These are phyloP conservation scores for Nannospalax galili DNA, from an alignment of 2,113 vertebrate species.

Conservation along the genomic window DNA sequence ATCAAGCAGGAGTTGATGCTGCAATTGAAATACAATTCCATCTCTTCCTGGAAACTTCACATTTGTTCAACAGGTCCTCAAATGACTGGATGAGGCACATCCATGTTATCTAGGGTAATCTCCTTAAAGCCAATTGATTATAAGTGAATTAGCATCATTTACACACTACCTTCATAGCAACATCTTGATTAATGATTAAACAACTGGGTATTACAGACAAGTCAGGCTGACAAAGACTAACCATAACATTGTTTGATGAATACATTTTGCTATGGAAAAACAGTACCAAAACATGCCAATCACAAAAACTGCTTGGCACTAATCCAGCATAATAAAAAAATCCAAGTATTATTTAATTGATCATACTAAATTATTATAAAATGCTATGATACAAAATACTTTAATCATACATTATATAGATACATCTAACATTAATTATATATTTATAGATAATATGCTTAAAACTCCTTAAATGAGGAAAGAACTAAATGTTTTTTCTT, in stretches of 20 bases:
- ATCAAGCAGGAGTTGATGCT: not conserved
- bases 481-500: not conserved
- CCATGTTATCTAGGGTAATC: not conserved
- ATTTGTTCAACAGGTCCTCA: not conserved
- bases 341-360: not conserved
- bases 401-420: not conserved
- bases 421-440: not conserved
- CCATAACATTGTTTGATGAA: not conserved
- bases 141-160: not conserved
- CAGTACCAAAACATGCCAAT: not conserved
- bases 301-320: not conserved
- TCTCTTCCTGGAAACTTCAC: not conserved
- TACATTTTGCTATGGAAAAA: not conserved
- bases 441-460: not conserved
- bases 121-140: not conserved
- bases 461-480: not conserved
- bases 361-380: slow-evolving; percentile 23
- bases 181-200: not conserved
- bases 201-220: not conserved
- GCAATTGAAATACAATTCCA: not conserved
- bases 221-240: not conserved
- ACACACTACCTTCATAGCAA: not conserved
- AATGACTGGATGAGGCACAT: not conserved
- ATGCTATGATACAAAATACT: not conserved
- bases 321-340: not conserved